Conservation (phyloP, 1,140 invertebrate genomes). For the Drosophila tani region DNA sequence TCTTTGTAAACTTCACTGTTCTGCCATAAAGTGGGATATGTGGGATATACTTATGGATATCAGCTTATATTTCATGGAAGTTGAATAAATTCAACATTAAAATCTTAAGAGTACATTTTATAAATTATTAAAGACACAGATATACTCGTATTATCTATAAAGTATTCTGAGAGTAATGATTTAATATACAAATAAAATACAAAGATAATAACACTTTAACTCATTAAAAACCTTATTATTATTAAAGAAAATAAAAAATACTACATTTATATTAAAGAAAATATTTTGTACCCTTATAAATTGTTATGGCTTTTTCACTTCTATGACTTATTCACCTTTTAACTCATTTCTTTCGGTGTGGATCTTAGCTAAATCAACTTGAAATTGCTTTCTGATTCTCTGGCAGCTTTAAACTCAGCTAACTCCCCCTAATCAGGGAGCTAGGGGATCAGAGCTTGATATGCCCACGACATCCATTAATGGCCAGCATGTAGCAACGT, state of each 20-base stretch:
- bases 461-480: conserved; percentile 76
- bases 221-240: neutral
- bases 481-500: conserved; percentile 41
- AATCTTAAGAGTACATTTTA: neutral
- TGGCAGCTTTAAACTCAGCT: conserved; percentile 23
- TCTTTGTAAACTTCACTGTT: neutral
- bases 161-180: too few species aligned
- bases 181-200: neutral
- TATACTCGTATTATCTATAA: too few species aligned
- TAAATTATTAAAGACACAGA: neutral
- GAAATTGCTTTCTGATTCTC: conserved; percentile 27
- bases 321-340: neutral
- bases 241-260: too few species aligned
- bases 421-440: conserved; percentile 6
- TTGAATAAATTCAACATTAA: neutral
- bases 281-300: neutral
- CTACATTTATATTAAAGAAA: neutral
- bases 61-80: neutral
- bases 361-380: neutral
- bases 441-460: conserved; percentile 9
- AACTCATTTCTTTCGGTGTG: neutral
- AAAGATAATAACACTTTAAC: neutral
- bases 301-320: neutral
- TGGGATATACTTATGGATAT: neutral
- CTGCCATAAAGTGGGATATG: neutral